Evolutionary conservation across 2,113 vertebrate genomes (phyloP), one percentile per base, ranked within the genome.

Genomic region (Electrona antarctica): DNA sequence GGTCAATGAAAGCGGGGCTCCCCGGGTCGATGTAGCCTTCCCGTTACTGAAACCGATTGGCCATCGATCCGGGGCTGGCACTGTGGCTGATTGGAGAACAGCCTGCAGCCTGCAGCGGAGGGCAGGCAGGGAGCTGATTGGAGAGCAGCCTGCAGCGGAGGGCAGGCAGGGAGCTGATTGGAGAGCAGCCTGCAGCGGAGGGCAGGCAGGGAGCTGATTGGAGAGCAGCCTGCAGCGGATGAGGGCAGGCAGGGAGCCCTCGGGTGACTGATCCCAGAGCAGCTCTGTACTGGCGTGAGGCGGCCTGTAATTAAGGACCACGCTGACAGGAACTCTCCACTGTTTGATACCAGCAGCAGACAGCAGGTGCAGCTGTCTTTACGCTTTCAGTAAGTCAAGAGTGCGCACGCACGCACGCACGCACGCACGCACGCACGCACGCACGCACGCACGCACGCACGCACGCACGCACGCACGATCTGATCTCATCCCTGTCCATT

Each of bases 241-340:
- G 65, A 76, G 69, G 71, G 69, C 33, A 41, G 33, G 33, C 5
- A 76, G 81, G 74, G 74, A 52, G 81, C 77, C 77, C 82, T 84
- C 28, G 41, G 65, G 81, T 81, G 78, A 66, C 60, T 52, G 33
- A 41, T 41, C 33, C 33, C 5, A 41, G 33, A 41, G 33, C 33
- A 41, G 46, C 74, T 68, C 74, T 29, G 76, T 78, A 77, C 51
- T 41, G 78, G 81, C 78, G 15, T 71, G 12, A 29, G 71, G 81
- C 80, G 80, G 71, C 33, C 74, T 75, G 86, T 86, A 87, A 91
- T 90, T 90, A 91, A 86, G 74, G 78, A 21, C 74, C 61, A 76
- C 64, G 89, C 71, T 89, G 88, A 90, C 89, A 90, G 86, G 72
- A 88, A 78, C 88, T 85, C 85, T 89, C 89, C 80, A 70, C 83